Base-by-base conservation (phyloP, 2,113 vertebrate genomes). In the Mohoua ochrocephala region DNA sequence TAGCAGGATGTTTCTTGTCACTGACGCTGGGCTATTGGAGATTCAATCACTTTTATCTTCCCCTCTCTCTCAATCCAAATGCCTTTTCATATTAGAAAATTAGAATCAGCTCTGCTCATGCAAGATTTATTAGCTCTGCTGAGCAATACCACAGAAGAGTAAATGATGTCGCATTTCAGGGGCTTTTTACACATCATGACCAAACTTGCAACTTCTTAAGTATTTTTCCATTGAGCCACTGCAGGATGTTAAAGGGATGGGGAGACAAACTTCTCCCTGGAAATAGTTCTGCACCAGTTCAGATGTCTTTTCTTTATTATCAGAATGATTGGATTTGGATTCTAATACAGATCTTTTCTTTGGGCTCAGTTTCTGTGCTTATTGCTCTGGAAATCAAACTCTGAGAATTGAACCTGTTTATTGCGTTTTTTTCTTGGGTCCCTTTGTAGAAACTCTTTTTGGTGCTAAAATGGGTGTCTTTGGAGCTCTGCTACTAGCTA, bases 51-150 rank as follows among this genome's bases (percentile, higher is more conserved):
- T 98, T 98, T 98, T 98, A 98, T 98, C 98, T 98, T 97, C 95
- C 97, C 97, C 95, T 97, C 97, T 98, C 97, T 98, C 98, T 98
- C 98, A 97, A 97, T 98, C 98, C 98, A 98, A 98, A 98, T 98
- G 98, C 98, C 98, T 98, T 98, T 98, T 98, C 98, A 98, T 98
- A 98, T 98, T 98, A 98, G 98, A 98, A 98, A 98, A 98, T 98
- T 98, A 98, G 98, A 98, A 98, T 98, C 96, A 95, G 98, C 97
- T 97, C 98, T 98, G 97, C 98, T 98, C 98, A 98, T 98, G 97
- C 98, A 98, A 98, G 98, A 98, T 98, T 98, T 98, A 98, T 98
- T 98, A 98, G 98, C 97, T 98, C 97, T 98, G 98, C 97, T 97
- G 97, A 98, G 96, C 98, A 98, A 97, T 98, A 94, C 74, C 97